These are phyloP conservation scores for Synodontis membranacea DNA, from an alignment of 2,113 vertebrate species.

Conservation along the genomic window DNA sequence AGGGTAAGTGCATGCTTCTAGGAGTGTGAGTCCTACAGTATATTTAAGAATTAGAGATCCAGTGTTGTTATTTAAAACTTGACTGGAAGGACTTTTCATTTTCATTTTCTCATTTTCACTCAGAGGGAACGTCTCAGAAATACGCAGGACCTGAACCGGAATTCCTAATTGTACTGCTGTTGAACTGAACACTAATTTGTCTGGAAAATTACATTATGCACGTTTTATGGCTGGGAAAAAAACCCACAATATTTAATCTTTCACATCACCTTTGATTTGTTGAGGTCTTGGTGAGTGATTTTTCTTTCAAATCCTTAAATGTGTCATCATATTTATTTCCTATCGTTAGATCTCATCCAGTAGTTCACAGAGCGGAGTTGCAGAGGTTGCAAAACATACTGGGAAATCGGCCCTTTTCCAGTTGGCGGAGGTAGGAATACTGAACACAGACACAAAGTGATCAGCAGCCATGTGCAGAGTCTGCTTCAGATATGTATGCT, in stretches of 20 bases:
- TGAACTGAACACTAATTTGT: not conserved
- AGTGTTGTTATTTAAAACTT: not conserved
- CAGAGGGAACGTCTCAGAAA: not conserved
- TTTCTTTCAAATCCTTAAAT: not conserved
- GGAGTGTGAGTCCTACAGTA: not conserved
- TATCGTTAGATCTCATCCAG: conserved; percentile 74
- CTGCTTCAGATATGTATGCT: not conserved
- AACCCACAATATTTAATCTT: not conserved
- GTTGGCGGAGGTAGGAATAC: conserved; percentile 76
- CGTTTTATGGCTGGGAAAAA: not conserved
- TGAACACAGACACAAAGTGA: not conserved
- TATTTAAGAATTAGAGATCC: not conserved
- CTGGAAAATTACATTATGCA: not conserved
- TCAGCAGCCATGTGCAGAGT: not conserved
- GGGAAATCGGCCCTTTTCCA: conserved; percentile 82
- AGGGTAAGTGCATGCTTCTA: not conserved
- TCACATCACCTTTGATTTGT: conserved; percentile 3
- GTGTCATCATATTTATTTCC: not conserved
- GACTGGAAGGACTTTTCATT: not conserved
- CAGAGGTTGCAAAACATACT: conserved; percentile 74
- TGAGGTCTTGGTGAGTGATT: not conserved
- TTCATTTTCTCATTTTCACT: not conserved
- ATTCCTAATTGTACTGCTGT: not conserved
- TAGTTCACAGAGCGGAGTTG: conserved; percentile 70
- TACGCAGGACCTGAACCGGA: not conserved